A percentile compares a stretch with the other conserved stretches of the same genome.
These are phyloP conservation scores for Drosophila gunungcola DNA, from an alignment of 1,140 invertebrate species.

Conservation along the genomic window DNA sequence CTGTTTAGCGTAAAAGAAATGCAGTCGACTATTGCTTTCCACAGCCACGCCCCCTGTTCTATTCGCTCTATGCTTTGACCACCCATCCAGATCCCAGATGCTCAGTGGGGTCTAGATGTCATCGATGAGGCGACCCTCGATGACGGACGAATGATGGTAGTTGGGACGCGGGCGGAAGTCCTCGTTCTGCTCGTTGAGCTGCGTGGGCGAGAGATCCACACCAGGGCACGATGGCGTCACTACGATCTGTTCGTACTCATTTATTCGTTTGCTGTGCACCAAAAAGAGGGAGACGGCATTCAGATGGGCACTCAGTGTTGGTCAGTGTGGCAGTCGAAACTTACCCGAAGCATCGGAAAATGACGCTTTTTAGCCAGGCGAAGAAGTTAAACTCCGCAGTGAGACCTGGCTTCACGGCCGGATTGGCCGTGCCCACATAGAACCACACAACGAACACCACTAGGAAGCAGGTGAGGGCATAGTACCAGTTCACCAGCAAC, in stretches of 20 bases:
- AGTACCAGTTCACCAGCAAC: conserved; percentile 96
- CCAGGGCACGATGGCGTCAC: conserved; percentile 94
- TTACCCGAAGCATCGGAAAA: conserved; percentile 93
- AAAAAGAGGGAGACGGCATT: conserved; percentile 8
- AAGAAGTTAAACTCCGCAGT: conserved; percentile 95
- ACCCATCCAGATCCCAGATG: background rate
- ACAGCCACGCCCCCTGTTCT: conserved; percentile 33
- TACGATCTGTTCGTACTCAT: conserved; percentile 95
- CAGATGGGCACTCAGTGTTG: background rate
- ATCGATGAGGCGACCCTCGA: conserved; percentile 90
- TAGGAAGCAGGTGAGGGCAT: conserved; percentile 92
- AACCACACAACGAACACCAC: conserved; percentile 94
- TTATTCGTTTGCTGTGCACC: conserved; percentile 88
- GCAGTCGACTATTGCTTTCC: conserved; percentile 61
- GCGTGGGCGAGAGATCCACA: conserved; percentile 92
- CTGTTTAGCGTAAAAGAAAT: conserved; percentile 47
- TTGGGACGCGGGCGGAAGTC: conserved; percentile 95
- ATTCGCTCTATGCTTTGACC: conserved; percentile 8
- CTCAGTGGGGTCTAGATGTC: conserved; percentile 64
- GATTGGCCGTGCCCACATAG: conserved; percentile 97
- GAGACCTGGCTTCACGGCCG: conserved; percentile 95
- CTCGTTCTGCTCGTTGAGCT: conserved; percentile 97
- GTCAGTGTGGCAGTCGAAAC: conserved; percentile 28
- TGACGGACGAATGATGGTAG: conserved; percentile 95
- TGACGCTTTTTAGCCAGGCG: conserved; percentile 91